A percentile compares a stretch with the other conserved stretches of the same genome.
Evolutionary conservation across 1,140 invertebrate genomes (phyloP).

Genomic region (Lordiphosa mommai): DNA sequence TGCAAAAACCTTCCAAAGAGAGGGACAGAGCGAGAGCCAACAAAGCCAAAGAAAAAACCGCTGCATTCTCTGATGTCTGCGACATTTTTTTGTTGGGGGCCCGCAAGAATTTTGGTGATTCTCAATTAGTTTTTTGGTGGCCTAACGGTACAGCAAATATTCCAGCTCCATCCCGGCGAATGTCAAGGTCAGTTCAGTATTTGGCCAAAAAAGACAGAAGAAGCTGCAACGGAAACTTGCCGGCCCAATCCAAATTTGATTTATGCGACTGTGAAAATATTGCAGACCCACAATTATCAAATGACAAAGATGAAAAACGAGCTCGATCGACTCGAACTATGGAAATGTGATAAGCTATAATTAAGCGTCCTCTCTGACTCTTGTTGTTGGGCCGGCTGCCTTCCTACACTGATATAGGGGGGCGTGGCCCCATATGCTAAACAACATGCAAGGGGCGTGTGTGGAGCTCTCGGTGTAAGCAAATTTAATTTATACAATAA

Average conservation of each 20-base stretch:
- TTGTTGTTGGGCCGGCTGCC: background rate
- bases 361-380: constrained; percentile 43
- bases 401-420: constrained; percentile 13
- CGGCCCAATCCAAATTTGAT: constrained; percentile 35
- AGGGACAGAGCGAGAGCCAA: constrained; percentile 1
- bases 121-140: constrained; percentile 56
- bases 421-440: constrained; percentile 72
- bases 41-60: constrained; percentile 16
- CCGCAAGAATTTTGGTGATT: constrained; percentile 39
- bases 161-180: background rate
- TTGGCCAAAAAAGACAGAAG: background rate
- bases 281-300: constrained; percentile 32
- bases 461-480: constrained; percentile 48
- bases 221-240: constrained; percentile 2
- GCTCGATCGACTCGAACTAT: constrained; percentile 64
- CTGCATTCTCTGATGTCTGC: constrained; percentile 68
- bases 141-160: constrained; percentile 35
- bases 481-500: constrained; percentile 79
- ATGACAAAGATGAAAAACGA: constrained; percentile 77
- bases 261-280: constrained; percentile 56
- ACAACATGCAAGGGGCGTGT: constrained; percentile 78
- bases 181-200: constrained; percentile 35
- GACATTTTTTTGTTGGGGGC: constrained; percentile 37
- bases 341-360: constrained; percentile 79
- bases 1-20: constrained; percentile 14